These are phyloP conservation scores for Sylvia atricapilla DNA, from an alignment of 2,113 vertebrate species.

Conservation along the genomic window DNA sequence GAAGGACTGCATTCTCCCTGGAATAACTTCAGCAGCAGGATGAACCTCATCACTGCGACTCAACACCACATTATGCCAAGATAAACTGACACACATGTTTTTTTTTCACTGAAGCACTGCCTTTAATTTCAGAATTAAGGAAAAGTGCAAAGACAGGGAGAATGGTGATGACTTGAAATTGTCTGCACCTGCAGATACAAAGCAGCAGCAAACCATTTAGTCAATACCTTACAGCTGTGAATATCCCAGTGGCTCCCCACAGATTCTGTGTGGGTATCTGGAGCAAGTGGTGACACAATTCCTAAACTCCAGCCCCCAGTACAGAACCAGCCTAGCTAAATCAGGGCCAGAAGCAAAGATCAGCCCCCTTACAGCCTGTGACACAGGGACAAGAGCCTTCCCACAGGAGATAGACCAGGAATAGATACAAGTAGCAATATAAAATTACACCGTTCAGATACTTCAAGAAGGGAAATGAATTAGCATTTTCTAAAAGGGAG, in stretches of 20 bases:
- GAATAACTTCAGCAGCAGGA: background rate
- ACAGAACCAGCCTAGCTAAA: background rate
- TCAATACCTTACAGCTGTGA: background rate
- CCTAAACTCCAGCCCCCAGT: background rate
- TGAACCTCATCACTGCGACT: background rate
- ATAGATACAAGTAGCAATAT: slow-evolving; percentile 17
- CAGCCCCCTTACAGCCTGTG: background rate
- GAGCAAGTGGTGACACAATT: background rate
- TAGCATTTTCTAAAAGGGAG: background rate
- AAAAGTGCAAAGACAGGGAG: background rate
- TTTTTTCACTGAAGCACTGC: background rate
- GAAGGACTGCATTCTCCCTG: background rate
- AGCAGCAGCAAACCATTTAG: background rate
- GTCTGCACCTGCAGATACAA: background rate
- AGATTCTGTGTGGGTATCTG: background rate
- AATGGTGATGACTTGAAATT: background rate
- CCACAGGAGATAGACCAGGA: background rate
- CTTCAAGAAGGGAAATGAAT: background rate
- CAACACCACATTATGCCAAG: background rate
- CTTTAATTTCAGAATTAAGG: background rate
- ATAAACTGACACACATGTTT: background rate
- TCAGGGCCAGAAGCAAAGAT: background rate
- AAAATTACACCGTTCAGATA: background rate
- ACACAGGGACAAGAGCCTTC: background rate
- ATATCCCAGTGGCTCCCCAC: background rate